Conservation (phyloP, 2,797 vertebrate species). For the Staurois parvus region DNA sequence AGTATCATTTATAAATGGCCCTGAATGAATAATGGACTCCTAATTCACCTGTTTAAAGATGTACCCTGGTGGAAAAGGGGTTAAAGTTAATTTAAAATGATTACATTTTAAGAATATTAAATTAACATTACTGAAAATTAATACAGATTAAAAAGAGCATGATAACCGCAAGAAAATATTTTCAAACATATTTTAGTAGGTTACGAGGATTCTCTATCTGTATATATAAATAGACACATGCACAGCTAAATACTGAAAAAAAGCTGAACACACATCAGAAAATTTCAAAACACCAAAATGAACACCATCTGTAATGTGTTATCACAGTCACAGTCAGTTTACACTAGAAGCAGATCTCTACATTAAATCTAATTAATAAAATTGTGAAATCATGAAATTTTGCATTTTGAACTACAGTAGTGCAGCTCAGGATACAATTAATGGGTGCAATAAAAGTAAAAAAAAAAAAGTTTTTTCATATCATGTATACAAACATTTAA, state of each 20-base stretch:
- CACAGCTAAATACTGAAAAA: background rate
- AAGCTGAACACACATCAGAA: conserved; percentile 1
- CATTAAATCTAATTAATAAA: background rate
- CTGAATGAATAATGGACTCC: too few relatives aligned
- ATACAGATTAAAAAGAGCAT: background rate
- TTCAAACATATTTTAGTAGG: background rate
- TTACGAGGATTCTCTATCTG: background rate
- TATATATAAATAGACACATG: background rate
- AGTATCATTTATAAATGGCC: too few relatives aligned
- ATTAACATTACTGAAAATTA: too few relatives aligned
- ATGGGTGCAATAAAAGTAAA: too few relatives aligned
- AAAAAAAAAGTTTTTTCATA: too few relatives aligned
- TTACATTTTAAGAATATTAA: background rate
- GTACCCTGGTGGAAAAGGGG: too few relatives aligned
- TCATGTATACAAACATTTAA: too few relatives aligned
- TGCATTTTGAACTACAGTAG: background rate
- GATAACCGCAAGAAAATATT: background rate
- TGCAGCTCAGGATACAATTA: too few relatives aligned
- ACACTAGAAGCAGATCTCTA: background rate
- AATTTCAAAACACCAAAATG: conserved; percentile 7
- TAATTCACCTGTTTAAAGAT: too few relatives aligned
- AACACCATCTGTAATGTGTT: conserved; percentile 26
- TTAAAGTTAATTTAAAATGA: background rate
- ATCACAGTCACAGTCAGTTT: conserved; percentile 21
- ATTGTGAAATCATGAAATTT: background rate